phyloP scores from a whole-genome alignment of 1,140 invertebrate species.

The Chrysomallon squamiferum region DNA sequence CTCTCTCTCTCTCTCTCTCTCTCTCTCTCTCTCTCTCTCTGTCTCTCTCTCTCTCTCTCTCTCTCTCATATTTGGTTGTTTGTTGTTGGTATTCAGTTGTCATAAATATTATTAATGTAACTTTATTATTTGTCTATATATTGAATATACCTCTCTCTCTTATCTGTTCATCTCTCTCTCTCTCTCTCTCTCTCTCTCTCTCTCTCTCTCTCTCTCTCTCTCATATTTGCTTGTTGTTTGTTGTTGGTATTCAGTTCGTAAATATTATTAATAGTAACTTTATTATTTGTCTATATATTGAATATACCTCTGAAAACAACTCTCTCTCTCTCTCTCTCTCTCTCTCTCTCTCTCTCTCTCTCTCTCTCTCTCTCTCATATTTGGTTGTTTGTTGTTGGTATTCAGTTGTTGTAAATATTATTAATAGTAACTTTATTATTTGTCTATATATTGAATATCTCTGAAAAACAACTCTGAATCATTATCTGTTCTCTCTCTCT shows the following conservation, averaged over 20 bases:
- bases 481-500: neutral
- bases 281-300: neutral
- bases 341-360: too few relatives aligned
- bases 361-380: too few relatives aligned
- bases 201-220: neutral
- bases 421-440: too few relatives aligned
- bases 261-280: neutral
- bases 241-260: neutral
- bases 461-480: too few relatives aligned
- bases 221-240: neutral
- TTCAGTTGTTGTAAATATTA: too few relatives aligned
- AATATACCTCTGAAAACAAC: too few relatives aligned
- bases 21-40: slow-evolving; percentile 4
- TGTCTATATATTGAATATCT: too few relatives aligned
- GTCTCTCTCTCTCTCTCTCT: neutral
- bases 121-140: neutral
- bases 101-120: neutral
- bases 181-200: neutral
- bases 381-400: too few relatives aligned
- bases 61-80: neutral
- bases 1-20: slow-evolving; percentile 6
- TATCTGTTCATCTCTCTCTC: neutral
- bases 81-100: neutral
- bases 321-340: neutral
- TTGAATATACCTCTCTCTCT: neutral